These are phyloP conservation scores for Nymphalis polychloros DNA, from an alignment of 2,888 invertebrate genomes.

Conservation along the genomic window DNA sequence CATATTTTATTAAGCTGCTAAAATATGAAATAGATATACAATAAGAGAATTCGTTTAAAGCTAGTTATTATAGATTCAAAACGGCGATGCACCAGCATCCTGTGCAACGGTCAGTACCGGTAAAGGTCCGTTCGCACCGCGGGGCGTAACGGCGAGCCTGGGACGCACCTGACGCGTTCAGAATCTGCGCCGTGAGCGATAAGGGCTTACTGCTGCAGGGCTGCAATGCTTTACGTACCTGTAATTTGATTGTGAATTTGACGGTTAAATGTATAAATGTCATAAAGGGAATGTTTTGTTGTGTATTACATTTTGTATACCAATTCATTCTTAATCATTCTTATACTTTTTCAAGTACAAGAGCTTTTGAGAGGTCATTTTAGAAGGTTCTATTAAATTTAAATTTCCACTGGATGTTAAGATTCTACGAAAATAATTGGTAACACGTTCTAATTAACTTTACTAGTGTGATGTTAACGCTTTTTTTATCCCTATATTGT, in stretches of 20 bases:
- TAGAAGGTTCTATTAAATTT: no score
- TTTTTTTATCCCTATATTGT: no score
- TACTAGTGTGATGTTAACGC: no score
- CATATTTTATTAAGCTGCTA: background rate
- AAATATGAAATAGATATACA: conserved; percentile 2
- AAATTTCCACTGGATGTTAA: no score
- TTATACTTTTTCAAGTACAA: no score
- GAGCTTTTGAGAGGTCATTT: no score
- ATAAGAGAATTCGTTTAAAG: conserved; percentile 5
- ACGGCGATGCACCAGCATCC: conserved; percentile 39
- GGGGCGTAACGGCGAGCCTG: conserved; percentile 63
- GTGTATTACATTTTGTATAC: background rate
- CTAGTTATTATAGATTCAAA: conserved; percentile 41
- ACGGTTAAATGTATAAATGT: conserved; percentile 10
- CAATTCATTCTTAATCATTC: background rate
- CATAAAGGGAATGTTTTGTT: background rate
- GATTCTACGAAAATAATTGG: no score
- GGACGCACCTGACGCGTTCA: conserved; percentile 65
- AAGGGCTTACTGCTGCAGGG: conserved; percentile 14
- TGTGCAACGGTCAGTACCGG: conserved; percentile 48
- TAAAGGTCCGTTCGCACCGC: conserved; percentile 55
- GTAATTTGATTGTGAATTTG: conserved; percentile 16
- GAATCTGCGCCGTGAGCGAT: conserved; percentile 45
- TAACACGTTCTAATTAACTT: no score
- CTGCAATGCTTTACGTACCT: conserved; percentile 11